These are phyloP conservation scores for Catocala sponsa DNA, from an alignment of 2,888 invertebrate genomes.

Conservation along the genomic window DNA sequence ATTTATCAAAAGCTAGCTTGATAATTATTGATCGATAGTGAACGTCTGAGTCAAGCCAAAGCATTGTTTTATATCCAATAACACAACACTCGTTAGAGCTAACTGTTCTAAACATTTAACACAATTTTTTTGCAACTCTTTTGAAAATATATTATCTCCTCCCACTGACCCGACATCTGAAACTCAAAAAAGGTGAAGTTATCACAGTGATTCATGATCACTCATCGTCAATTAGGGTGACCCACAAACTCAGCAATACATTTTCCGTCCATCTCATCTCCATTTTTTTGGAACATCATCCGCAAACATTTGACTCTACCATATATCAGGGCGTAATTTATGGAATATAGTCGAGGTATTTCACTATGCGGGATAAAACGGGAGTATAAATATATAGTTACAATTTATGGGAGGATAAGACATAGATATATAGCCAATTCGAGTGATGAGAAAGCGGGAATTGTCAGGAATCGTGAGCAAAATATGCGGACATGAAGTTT, in stretches of 20 bases:
- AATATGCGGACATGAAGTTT: constrained; percentile 4
- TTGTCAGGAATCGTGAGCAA: constrained; percentile 12
- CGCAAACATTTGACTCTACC: constrained; percentile 12
- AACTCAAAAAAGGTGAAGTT: neutral
- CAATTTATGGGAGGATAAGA: constrained; percentile 33
- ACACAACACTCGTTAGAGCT: too few relatives aligned
- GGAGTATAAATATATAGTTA: constrained; percentile 24
- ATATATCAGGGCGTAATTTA: constrained; percentile 16
- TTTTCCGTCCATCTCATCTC: constrained; percentile 1
- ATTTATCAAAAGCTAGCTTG: too few relatives aligned
- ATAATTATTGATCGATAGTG: too few relatives aligned
- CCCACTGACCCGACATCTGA: neutral
- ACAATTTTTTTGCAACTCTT: too few relatives aligned
- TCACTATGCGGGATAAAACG: constrained; percentile 6
- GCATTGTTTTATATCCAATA: too few relatives aligned
- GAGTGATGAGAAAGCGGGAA: constrained; percentile 21
- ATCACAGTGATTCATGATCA: constrained; percentile 10
- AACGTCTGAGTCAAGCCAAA: too few relatives aligned
- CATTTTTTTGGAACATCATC: constrained; percentile 20
- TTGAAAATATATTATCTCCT: too few relatives aligned
- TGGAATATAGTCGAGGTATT: constrained; percentile 6
- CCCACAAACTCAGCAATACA: constrained; percentile 12
- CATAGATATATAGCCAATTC: constrained; percentile 32
- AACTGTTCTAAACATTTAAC: too few relatives aligned
- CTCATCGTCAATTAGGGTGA: constrained; percentile 11